Percentiles rank a stretch among this genome's conserved stretches.
Evolutionary conservation across 2,888 invertebrate species (phyloP).

Genomic region (Petrolisthes cinctipes): DNA sequence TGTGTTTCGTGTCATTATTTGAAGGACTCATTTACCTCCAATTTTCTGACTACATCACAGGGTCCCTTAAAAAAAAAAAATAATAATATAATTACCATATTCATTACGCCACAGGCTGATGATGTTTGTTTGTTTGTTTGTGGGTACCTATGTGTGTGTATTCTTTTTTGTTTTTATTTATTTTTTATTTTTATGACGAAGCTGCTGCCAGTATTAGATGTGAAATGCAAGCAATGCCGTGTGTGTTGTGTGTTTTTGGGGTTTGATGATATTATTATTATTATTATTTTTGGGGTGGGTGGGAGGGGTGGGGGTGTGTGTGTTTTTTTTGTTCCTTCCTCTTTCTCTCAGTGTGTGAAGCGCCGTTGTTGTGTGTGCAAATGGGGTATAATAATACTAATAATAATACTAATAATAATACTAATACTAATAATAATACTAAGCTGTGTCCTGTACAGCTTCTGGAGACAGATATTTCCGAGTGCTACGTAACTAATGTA

Average conservation of each 20-base stretch:
- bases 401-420: too few relatives aligned
- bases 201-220: constrained; percentile 13
- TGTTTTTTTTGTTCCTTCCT: neutral
- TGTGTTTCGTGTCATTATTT: too few relatives aligned
- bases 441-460: too few relatives aligned
- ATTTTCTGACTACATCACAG: too few relatives aligned
- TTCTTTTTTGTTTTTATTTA: constrained; percentile 10
- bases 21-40: too few relatives aligned
- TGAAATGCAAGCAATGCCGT: neutral
- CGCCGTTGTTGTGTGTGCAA: neutral
- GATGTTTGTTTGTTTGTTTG: neutral
- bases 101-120: neutral
- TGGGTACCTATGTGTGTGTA: neutral
- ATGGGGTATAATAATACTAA: neutral
- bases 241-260: neutral
- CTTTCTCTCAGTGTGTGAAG: neutral
- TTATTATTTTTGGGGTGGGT: neutral
- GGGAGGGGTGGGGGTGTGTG: neutral
- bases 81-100: too few relatives aligned
- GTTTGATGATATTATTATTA: too few relatives aligned
- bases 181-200: neutral
- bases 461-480: too few relatives aligned
- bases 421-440: too few relatives aligned
- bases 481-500: too few relatives aligned
- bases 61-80: too few relatives aligned